Percentiles rank a stretch among this genome's conserved stretches.
phyloP scores from a whole-genome alignment of 2,888 invertebrate genomes.

The Ditula angustiorana region DNA sequence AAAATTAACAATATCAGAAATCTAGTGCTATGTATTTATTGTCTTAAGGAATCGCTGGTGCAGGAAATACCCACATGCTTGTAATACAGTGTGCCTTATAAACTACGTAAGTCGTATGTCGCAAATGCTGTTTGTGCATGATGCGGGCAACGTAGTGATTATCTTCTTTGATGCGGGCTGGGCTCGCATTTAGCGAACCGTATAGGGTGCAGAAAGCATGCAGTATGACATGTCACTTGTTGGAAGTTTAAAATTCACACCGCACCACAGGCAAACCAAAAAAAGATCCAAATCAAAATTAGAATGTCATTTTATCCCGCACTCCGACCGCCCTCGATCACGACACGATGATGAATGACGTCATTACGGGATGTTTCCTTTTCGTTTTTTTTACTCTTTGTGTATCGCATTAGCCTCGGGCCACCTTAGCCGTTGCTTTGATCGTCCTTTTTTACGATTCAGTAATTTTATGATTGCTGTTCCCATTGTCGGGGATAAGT shows the following conservation, averaged over 20 bases:
- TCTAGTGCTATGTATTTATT: no score
- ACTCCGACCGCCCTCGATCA: slow-evolving; percentile 6
- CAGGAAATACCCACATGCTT: no score
- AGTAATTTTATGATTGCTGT: slow-evolving; percentile 62
- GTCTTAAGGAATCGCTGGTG: no score
- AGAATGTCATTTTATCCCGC: slow-evolving; percentile 22
- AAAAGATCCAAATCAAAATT: slow-evolving; percentile 30
- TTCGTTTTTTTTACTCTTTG: slow-evolving; percentile 57
- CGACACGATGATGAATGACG: slow-evolving; percentile 60
- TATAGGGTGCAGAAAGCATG: no score
- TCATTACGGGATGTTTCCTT: slow-evolving; percentile 53
- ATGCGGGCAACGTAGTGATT: no score
- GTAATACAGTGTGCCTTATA: no score
- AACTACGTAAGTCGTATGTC: no score
- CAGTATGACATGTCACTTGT: no score
- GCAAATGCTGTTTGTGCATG: no score
- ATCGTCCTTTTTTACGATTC: slow-evolving; percentile 63
- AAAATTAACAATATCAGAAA: no score
- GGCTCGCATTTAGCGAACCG: no score
- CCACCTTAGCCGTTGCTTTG: slow-evolving; percentile 59
- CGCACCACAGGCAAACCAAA: slow-evolving; percentile 13
- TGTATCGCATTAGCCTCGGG: slow-evolving; percentile 57
- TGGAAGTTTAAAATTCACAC: not conserved
- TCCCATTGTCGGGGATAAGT: slow-evolving; percentile 54
- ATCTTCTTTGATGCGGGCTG: no score